Conservation (phyloP, 2,888 invertebrate genomes). For the Watsonalla binaria region DNA sequence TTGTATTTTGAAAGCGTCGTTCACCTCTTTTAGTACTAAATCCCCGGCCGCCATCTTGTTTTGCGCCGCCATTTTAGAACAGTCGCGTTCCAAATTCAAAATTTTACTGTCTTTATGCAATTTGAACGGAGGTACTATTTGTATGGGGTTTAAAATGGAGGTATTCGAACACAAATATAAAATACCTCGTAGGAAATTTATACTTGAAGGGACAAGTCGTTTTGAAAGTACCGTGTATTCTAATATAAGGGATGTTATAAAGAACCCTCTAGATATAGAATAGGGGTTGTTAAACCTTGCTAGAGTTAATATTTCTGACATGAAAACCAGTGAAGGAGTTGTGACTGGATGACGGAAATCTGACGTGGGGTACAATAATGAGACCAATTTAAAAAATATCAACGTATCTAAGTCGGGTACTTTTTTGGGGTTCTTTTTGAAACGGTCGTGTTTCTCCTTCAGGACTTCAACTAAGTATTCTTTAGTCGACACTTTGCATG, state of each 20-base stretch:
- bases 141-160: slow-evolving; percentile 75
- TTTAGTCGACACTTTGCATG: slow-evolving; percentile 83
- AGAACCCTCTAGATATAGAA: slow-evolving; percentile 88
- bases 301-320: slow-evolving; percentile 86
- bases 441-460: slow-evolving; percentile 84
- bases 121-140: slow-evolving; percentile 84
- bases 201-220: slow-evolving; percentile 87
- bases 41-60: slow-evolving; percentile 77
- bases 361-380: slow-evolving; percentile 91
- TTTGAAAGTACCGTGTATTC: slow-evolving; percentile 90
- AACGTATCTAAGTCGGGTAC: slow-evolving; percentile 85
- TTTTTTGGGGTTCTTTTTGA: slow-evolving; percentile 75
- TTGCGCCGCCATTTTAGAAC: slow-evolving; percentile 49
- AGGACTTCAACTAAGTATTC: slow-evolving; percentile 83
- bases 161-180: slow-evolving; percentile 85
- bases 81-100: slow-evolving; percentile 77
- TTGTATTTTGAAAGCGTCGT: slow-evolving; percentile 82
- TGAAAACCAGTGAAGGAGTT: slow-evolving; percentile 90
- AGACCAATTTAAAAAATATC: slow-evolving; percentile 89
- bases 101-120: slow-evolving; percentile 73
- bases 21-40: slow-evolving; percentile 70
- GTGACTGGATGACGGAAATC: slow-evolving; percentile 93
- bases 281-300: slow-evolving; percentile 80
- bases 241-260: slow-evolving; percentile 83
- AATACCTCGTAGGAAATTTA: slow-evolving; percentile 88